These are phyloP conservation scores for Lota lota DNA, from an alignment of 2,113 vertebrate species.

Conservation along the genomic window DNA sequence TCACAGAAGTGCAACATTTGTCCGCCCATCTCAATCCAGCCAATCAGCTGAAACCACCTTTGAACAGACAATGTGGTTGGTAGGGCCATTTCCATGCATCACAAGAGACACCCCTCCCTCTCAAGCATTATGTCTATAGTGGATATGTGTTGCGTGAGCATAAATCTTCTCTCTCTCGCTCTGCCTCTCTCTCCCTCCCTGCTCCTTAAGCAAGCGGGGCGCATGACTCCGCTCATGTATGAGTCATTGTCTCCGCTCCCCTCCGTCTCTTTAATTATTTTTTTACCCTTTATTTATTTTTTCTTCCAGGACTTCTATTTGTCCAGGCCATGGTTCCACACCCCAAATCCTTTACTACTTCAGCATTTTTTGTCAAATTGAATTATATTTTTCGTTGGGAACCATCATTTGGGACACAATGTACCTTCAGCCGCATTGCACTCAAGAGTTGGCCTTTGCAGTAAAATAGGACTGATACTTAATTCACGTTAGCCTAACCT, in stretches of 20 bases:
- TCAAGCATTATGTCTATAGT: too few species aligned
- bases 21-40: too few species aligned
- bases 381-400: conserved; percentile 17
- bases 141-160: too few species aligned
- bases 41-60: too few species aligned
- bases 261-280: conserved; percentile 24
- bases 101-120: too few species aligned
- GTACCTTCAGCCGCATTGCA: conserved; percentile 18
- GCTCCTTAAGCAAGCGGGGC: conserved; percentile 73
- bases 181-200: conserved; percentile 15
- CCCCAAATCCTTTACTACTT: conserved; percentile 1
- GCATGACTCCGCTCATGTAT: conserved; percentile 74
- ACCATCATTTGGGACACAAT: conserved; percentile 6
- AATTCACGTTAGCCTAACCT: conserved; percentile 71
- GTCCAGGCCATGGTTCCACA: neutral
- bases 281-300: conserved; percentile 9
- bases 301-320: conserved; percentile 27
- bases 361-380: conserved; percentile 7
- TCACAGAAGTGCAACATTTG: too few species aligned
- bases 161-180: too few species aligned
- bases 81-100: too few species aligned
- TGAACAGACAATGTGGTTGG: too few species aligned
- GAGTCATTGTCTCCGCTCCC: conserved; percentile 72
- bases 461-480: conserved; percentile 63
- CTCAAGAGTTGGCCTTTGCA: conserved; percentile 37